Percentiles rank a stretch among this genome's conserved stretches.
These are phyloP conservation scores for Microplitis mediator DNA, from an alignment of 1,140 invertebrate species.

Conservation along the genomic window DNA sequence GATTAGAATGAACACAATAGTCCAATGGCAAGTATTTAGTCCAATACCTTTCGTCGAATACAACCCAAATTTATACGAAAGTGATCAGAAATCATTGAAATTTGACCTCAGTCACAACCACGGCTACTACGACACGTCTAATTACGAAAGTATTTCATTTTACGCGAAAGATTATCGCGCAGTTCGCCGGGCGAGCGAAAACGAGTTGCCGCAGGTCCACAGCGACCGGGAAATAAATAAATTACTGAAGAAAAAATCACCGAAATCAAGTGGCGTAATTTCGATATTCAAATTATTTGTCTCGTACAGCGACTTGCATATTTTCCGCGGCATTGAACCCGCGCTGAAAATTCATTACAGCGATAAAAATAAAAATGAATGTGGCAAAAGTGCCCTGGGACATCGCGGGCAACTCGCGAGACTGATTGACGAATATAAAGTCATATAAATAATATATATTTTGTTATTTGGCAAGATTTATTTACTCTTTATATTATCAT, in stretches of 20 bases:
- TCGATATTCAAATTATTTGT: slow-evolving; percentile 73
- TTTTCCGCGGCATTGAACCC: slow-evolving; percentile 76
- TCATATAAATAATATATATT: slow-evolving; percentile 28
- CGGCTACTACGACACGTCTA: slow-evolving; percentile 79
- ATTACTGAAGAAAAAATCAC: slow-evolving; percentile 47
- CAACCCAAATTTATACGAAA: slow-evolving; percentile 68
- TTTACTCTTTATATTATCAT: background rate
- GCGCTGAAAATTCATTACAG: slow-evolving; percentile 68
- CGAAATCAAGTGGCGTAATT: slow-evolving; percentile 43
- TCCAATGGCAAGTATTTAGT: slow-evolving; percentile 78
- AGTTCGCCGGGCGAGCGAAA: slow-evolving; percentile 25
- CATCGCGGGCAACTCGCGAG: slow-evolving; percentile 59
- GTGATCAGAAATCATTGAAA: slow-evolving; percentile 61
- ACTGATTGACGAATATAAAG: slow-evolving; percentile 57
- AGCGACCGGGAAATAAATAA: slow-evolving; percentile 68
- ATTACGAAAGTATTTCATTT: slow-evolving; percentile 78
- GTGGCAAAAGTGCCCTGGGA: slow-evolving; percentile 48
- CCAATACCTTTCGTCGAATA: slow-evolving; percentile 83
- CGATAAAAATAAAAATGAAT: slow-evolving; percentile 45
- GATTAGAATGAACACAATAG: slow-evolving; percentile 86
- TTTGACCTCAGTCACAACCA: slow-evolving; percentile 78
- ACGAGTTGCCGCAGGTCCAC: slow-evolving; percentile 67
- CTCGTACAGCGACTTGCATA: slow-evolving; percentile 66
- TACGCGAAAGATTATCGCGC: slow-evolving; percentile 77
- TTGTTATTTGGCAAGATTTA: slow-evolving; percentile 25